Conservation (phyloP, 2,888 invertebrate genomes). For the Oasisia sp. region DNA sequence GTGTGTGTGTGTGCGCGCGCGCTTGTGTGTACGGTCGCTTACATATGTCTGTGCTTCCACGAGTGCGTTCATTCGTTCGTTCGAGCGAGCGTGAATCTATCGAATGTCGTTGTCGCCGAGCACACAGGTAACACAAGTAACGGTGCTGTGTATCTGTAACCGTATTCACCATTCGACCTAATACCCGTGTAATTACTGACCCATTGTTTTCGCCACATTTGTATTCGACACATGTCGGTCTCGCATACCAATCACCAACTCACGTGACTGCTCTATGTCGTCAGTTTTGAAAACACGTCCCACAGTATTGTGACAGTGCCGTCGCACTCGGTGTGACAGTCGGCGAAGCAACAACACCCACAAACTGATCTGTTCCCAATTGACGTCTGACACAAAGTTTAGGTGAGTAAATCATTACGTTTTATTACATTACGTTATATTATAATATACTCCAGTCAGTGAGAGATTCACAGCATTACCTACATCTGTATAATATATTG, state of each 20-base stretch:
- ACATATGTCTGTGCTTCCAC: neutral
- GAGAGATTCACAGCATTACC: too few species aligned
- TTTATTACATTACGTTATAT: too few species aligned
- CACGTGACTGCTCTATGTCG: neutral
- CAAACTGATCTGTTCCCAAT: neutral
- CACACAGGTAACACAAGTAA: too few species aligned
- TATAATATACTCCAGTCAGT: too few species aligned
- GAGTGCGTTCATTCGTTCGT: too few species aligned
- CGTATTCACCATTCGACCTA: neutral
- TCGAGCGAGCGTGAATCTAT: too few species aligned
- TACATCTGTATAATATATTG: too few species aligned
- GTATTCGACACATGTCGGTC: constrained; percentile 2
- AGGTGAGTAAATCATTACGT: neutral
- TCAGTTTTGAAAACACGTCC: neutral
- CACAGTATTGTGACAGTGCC: neutral
- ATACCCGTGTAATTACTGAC: neutral
- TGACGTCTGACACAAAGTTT: neutral
- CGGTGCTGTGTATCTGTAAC: neutral
- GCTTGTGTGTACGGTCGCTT: neutral
- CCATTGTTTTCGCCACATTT: neutral
- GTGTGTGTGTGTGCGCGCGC: constrained; percentile 22
- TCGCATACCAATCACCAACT: neutral
- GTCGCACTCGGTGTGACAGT: neutral
- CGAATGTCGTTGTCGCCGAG: too few species aligned
- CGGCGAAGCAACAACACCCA: neutral